phyloP scores from a whole-genome alignment of 2,888 invertebrate species.

The Drosophila kambysellisi region DNA sequence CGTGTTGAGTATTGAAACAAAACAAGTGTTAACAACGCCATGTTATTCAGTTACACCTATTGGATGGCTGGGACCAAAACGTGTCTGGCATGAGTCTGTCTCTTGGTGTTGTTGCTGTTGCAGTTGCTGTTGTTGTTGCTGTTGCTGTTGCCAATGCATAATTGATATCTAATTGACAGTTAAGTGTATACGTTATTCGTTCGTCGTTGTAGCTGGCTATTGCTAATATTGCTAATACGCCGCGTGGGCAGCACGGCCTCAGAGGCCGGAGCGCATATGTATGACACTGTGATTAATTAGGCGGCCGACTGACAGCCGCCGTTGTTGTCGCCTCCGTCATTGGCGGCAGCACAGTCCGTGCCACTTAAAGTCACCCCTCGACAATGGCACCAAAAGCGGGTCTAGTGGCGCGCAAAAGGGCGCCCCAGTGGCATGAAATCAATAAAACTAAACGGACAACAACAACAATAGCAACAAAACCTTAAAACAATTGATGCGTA shows the following conservation, averaged over 20 bases:
- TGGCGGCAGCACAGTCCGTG: constrained; percentile 28
- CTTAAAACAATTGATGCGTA: constrained; percentile 61
- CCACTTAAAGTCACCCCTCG: constrained; percentile 43
- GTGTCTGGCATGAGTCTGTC: constrained; percentile 49
- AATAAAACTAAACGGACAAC: constrained; percentile 61
- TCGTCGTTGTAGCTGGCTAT: constrained; percentile 35
- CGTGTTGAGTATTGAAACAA: constrained; percentile 33
- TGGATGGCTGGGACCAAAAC: constrained; percentile 33
- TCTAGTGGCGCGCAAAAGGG: constrained; percentile 59
- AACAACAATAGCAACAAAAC: constrained; percentile 24
- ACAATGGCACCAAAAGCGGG: constrained; percentile 18
- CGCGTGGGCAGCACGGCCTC: constrained; percentile 66
- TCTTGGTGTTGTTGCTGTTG: background rate
- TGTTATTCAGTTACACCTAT: constrained; percentile 39
- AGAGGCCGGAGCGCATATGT: constrained; percentile 58
- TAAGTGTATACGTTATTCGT: constrained; percentile 66
- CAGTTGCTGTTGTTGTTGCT: constrained; percentile 40
- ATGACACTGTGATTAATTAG: constrained; percentile 79
- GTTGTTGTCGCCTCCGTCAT: constrained; percentile 54
- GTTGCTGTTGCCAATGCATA: constrained; percentile 71
- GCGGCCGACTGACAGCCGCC: constrained; percentile 54
- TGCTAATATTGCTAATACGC: constrained; percentile 70
- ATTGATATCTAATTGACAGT: constrained; percentile 82
- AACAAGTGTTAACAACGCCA: constrained; percentile 58
- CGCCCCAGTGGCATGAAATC: constrained; percentile 72